Conservation (phyloP, 2,888 invertebrate genomes). For the Cacoxenus indagator region DNA sequence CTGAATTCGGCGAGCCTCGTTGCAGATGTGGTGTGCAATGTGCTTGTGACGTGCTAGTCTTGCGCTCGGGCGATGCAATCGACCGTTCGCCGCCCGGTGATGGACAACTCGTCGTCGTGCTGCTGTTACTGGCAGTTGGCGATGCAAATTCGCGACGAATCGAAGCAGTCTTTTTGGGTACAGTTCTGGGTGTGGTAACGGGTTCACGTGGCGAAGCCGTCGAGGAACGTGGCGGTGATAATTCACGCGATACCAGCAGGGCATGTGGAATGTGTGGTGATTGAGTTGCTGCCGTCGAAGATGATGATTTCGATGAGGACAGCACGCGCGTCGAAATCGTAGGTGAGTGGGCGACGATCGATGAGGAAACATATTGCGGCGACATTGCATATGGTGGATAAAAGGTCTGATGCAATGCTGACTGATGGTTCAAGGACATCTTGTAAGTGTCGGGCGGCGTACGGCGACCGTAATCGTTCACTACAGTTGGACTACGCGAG, state of each 20-base stretch:
- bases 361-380: conserved; percentile 53
- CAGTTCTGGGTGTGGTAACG: conserved; percentile 66
- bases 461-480: conserved; percentile 55
- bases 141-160: conserved; percentile 72
- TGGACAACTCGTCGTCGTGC: conserved; percentile 48
- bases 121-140: conserved; percentile 62
- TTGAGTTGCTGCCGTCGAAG: conserved; percentile 32
- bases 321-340: conserved; percentile 31
- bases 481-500: conserved; percentile 49
- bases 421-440: conserved; percentile 49
- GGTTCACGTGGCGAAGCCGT: conserved; percentile 61
- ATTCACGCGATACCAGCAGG: conserved; percentile 41
- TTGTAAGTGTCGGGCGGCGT: conserved; percentile 56
- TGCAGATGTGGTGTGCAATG: conserved; percentile 50
- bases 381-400: conserved; percentile 62
- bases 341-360: conserved; percentile 35
- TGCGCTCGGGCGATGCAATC: conserved; percentile 58
- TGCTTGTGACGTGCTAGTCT: conserved; percentile 22
- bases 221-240: conserved; percentile 62
- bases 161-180: conserved; percentile 71
- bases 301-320: conserved; percentile 38
- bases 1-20: conserved; percentile 54
- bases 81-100: conserved; percentile 56
- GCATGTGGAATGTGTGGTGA: conserved; percentile 57
- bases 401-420: conserved; percentile 53